Base-by-base conservation (phyloP, 64 coral and sea anemone genomes). In the Montipora foliosa region DNA sequence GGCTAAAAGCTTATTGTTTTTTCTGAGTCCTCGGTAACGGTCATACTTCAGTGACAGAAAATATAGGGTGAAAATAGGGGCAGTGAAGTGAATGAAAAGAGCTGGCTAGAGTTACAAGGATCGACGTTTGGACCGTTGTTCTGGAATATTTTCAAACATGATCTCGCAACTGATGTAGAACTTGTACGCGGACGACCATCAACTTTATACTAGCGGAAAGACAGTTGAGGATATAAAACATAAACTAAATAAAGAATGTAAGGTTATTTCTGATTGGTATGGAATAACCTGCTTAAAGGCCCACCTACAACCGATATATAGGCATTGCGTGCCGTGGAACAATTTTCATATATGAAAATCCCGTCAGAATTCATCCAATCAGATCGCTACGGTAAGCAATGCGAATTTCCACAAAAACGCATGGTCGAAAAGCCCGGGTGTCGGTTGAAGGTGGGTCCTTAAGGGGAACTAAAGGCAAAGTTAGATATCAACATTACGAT, bases 261-360 rank as follows among this genome's bases (percentile, higher is more conserved):
- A 79, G 77, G 8, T 81, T 49, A 49, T 81, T 16, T 81, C 16
- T 81, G 79, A 81, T 53, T 81, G 78, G 48, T 53, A 53, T 3
- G 79, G 49, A 49, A 48, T 59, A 78, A 78, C 15, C 29, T 78
- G 3, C 47, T 29, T 47, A 19, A 21, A 14, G 25, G 76, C 37
- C 37, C 6, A 78, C 20, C 76, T 78, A 25, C 25, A 21, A 78
- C 29, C 17, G 25, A 21, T 78, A 78, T 78, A 7, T 16, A 79
- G 76, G 6, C 47, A 78, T 78, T 20, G 37, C 37, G 37, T 37
- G 37, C 37, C 37, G 37, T 37, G 37, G 37, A 37, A 37, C 37
- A 37, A 37, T 37, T 37, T 37, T 37, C 37, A 37, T 37, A 37
- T 37, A 37, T 37, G 37, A 37, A 37, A 37, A 37, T 37, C 1